Conservation (phyloP, 1,140 invertebrate species). For the Batillaria attramentaria region DNA sequence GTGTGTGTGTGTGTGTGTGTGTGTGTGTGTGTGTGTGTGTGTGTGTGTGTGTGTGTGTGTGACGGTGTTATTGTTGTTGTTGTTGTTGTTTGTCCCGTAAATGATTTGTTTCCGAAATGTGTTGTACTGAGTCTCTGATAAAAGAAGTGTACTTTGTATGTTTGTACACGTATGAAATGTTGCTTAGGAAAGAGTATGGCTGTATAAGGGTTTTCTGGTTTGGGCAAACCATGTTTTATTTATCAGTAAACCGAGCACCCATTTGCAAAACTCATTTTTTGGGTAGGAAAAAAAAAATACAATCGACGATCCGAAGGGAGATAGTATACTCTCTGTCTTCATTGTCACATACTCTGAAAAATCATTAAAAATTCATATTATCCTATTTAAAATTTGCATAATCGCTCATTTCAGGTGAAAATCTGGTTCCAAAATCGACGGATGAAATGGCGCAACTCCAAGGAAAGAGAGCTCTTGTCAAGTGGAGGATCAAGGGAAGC, state of each 20-base stretch:
- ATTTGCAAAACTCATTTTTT: no score
- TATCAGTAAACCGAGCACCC: no score
- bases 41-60: slow-evolving; percentile 16
- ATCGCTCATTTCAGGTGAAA: slow-evolving; percentile 66
- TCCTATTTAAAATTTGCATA: background rate
- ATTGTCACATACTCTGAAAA: background rate
- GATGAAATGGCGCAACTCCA: slow-evolving; percentile 87
- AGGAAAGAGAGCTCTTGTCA: slow-evolving; percentile 94
- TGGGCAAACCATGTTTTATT: no score
- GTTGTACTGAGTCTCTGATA: no score
- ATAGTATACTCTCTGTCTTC: background rate
- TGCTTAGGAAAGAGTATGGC: no score
- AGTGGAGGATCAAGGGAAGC: slow-evolving; percentile 92
- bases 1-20: slow-evolving; percentile 21
- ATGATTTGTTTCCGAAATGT: no score
- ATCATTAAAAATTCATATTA: background rate
- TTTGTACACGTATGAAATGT: no score
- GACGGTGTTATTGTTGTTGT: background rate
- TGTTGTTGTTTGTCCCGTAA: background rate
- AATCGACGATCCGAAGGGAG: background rate
- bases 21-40: slow-evolving; percentile 21
- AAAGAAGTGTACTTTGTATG: no score
- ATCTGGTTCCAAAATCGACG: slow-evolving; percentile 74
- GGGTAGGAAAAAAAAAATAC: background rate
- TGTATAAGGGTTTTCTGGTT: no score